phyloP scores from a whole-genome alignment of 2,888 invertebrate species.

The Hemicrepidius hirtus region DNA sequence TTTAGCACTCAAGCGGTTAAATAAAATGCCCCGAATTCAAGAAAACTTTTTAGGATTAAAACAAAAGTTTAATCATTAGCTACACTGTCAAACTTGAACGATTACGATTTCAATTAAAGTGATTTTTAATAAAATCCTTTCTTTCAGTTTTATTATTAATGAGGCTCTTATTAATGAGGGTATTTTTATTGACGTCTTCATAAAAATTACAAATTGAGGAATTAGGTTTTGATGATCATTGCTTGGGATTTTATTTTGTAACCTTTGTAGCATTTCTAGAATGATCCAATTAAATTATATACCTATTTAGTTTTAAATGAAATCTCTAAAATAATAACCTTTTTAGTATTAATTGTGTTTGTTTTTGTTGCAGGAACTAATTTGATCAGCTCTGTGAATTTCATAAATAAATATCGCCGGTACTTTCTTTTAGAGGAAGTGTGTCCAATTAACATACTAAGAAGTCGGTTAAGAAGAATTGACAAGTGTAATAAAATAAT shows the following conservation, averaged over 20 bases:
- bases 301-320: background rate
- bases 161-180: background rate
- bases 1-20: constrained; percentile 13
- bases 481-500: constrained; percentile 15
- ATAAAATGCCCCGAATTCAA: constrained; percentile 12
- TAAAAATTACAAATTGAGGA: background rate
- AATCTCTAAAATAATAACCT: background rate
- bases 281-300: background rate
- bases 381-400: constrained; percentile 13
- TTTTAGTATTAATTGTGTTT: constrained; percentile 4
- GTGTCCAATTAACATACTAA: constrained; percentile 25
- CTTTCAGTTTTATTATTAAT: background rate
- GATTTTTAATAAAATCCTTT: background rate
- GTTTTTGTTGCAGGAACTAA: constrained; percentile 16
- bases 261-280: background rate
- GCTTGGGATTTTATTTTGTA: no score
- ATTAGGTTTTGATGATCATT: no score
- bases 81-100: constrained; percentile 10
- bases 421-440: constrained; percentile 22
- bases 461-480: constrained; percentile 11
- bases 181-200: background rate
- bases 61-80: constrained; percentile 14
- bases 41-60: background rate
- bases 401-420: background rate
- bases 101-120: constrained; percentile 9